phyloP scores from a whole-genome alignment of 2,797 vertebrate species.

The Psittacula echo region DNA sequence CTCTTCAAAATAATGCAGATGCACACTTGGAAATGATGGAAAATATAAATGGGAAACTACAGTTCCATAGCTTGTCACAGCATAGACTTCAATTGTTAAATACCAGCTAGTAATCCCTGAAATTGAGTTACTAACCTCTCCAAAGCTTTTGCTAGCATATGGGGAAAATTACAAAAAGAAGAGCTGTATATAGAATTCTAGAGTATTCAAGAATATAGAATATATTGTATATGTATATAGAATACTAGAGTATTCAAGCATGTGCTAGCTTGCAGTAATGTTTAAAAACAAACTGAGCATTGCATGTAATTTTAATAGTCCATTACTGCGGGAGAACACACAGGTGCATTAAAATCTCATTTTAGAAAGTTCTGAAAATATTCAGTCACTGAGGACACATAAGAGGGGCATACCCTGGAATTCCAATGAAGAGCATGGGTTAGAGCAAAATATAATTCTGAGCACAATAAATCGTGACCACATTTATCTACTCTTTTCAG shows the following conservation, averaged over 20 bases:
- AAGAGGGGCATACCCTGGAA: background rate
- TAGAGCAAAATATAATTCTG: background rate
- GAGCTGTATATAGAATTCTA: rapidly evolving
- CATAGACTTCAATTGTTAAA: background rate
- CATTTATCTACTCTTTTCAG: background rate
- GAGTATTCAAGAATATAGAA: background rate
- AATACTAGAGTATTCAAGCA: background rate
- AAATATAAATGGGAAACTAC: background rate
- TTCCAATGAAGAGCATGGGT: background rate
- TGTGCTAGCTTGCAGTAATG: background rate
- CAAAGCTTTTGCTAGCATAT: background rate
- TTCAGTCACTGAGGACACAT: background rate
- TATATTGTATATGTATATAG: background rate
- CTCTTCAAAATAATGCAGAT: background rate
- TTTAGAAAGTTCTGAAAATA: background rate
- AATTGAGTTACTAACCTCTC: background rate
- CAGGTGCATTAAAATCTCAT: background rate
- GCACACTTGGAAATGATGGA: background rate
- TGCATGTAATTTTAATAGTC: background rate
- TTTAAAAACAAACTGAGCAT: background rate
- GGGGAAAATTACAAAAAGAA: background rate
- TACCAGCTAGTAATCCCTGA: background rate
- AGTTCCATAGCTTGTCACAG: background rate
- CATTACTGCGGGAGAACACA: background rate
- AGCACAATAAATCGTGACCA: background rate